Evolutionary conservation across 1,140 invertebrate species (phyloP).

Genomic region (Drosophila murphyi): DNA sequence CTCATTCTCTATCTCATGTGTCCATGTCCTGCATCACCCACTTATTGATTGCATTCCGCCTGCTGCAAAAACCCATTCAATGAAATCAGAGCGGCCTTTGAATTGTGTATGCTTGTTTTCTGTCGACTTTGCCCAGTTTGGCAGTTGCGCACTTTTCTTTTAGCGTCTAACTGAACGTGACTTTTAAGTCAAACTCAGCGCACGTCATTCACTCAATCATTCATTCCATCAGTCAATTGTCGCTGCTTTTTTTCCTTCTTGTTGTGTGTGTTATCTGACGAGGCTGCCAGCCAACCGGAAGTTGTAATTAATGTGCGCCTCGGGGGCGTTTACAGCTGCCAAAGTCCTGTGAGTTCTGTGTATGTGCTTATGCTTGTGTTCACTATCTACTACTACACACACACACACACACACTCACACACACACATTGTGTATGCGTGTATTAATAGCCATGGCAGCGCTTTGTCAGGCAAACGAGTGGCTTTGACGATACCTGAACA

Average conservation of each 20-base stretch:
- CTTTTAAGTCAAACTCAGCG: constrained; percentile 66
- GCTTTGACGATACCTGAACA: constrained; percentile 35
- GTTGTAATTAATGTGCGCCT: constrained; percentile 79
- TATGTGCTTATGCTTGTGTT: neutral
- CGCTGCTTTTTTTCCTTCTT: constrained; percentile 31
- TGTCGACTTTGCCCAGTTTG: constrained; percentile 30
- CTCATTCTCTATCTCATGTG: neutral
- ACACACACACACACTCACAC: too few relatives aligned
- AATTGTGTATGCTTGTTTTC: constrained; percentile 6
- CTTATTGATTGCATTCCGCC: constrained; percentile 32
- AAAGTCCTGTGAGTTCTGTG: constrained; percentile 45
- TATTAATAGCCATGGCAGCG: constrained; percentile 40
- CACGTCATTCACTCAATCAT: constrained; percentile 53
- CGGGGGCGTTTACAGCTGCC: constrained; percentile 62
- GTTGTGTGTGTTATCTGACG: constrained; percentile 34
- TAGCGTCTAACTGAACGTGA: constrained; percentile 54
- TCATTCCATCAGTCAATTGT: constrained; percentile 73
- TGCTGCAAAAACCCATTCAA: neutral
- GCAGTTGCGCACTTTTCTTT: constrained; percentile 50
- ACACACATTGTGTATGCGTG: neutral
- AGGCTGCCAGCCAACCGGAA: constrained; percentile 58
- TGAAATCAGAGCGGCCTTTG: constrained; percentile 6
- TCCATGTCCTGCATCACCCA: constrained; percentile 29
- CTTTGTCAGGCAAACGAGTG: constrained; percentile 36
- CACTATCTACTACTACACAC: too few relatives aligned